Conservation (phyloP, 2,888 invertebrate genomes). For the Pelosia muscerda region DNA sequence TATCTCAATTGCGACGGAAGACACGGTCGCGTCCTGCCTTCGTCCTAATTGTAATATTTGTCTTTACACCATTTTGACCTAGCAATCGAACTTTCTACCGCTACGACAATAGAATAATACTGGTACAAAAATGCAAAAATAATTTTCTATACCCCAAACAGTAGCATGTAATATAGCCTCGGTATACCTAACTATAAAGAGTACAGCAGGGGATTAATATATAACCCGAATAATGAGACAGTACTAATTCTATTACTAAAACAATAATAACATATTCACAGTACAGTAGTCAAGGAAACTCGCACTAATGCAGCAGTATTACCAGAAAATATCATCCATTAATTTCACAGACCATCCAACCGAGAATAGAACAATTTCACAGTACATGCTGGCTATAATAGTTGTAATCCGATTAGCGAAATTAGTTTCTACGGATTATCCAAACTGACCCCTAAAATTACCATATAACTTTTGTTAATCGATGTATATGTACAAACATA, state of each 20-base stretch:
- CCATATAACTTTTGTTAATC: conserved; percentile 34
- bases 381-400: conserved; percentile 63
- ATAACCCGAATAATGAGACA: background rate
- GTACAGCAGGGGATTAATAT: background rate
- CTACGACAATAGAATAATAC: no score
- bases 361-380: conserved; percentile 64
- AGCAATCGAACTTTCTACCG: no score
- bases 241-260: background rate
- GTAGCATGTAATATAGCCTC: background rate
- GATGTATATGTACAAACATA: conserved; percentile 8
- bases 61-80: no score
- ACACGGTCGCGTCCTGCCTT: no score
- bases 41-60: no score
- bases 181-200: no score
- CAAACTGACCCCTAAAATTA: conserved; percentile 54
- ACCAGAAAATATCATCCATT: conserved; percentile 51
- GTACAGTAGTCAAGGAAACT: conserved; percentile 2
- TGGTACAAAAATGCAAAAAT: no score
- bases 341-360: conserved; percentile 66
- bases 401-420: conserved; percentile 75
- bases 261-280: conserved; percentile 4
- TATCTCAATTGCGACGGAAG: no score
- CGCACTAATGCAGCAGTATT: conserved; percentile 18
- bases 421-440: conserved; percentile 63
- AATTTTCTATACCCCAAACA: no score